Percentiles rank a stretch among this genome's conserved stretches.
Evolutionary conservation across 2,888 invertebrate species (phyloP).

Genomic region (Endomychus coccineus): DNA sequence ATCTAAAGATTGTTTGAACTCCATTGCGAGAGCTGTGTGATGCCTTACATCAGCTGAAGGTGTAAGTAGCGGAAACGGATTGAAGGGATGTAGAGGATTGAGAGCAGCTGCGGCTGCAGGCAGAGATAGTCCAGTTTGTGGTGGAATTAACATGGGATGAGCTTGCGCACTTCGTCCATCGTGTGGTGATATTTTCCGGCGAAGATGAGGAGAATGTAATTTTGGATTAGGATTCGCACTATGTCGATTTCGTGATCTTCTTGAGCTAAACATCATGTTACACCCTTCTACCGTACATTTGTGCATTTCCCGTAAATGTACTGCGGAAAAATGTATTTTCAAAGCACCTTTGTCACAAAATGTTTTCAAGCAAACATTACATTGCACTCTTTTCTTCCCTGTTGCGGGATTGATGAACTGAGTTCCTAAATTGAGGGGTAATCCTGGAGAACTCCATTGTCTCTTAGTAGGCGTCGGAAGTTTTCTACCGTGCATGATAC

Average conservation of each 20-base stretch:
- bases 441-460: slow-evolving; percentile 68
- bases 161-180: slow-evolving; percentile 86
- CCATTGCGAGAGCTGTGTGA: slow-evolving; percentile 49
- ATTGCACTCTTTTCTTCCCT: slow-evolving; percentile 94
- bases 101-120: slow-evolving; percentile 53
- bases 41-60: slow-evolving; percentile 62
- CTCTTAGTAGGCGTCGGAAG: slow-evolving; percentile 69
- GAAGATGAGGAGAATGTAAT: slow-evolving; percentile 88
- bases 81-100: slow-evolving; percentile 67
- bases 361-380: slow-evolving; percentile 96
- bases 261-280: slow-evolving; percentile 98
- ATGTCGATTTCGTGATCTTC: slow-evolving; percentile 91
- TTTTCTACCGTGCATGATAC: slow-evolving; percentile 51
- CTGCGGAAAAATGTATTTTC: slow-evolving; percentile 98
- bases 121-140: slow-evolving; percentile 58
- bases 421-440: slow-evolving; percentile 77
- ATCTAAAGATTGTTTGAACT: slow-evolving; percentile 59
- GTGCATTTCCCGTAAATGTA: slow-evolving; percentile 98
- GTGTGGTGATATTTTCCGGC: slow-evolving; percentile 90
- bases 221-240: slow-evolving; percentile 98
- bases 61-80: slow-evolving; percentile 70
- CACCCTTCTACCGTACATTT: slow-evolving; percentile 98
- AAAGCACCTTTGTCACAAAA: slow-evolving; percentile 99
- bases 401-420: slow-evolving; percentile 89
- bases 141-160: slow-evolving; percentile 71